phyloP scores from a whole-genome alignment of 2,888 invertebrate genomes.

The Drosophila cognata region DNA sequence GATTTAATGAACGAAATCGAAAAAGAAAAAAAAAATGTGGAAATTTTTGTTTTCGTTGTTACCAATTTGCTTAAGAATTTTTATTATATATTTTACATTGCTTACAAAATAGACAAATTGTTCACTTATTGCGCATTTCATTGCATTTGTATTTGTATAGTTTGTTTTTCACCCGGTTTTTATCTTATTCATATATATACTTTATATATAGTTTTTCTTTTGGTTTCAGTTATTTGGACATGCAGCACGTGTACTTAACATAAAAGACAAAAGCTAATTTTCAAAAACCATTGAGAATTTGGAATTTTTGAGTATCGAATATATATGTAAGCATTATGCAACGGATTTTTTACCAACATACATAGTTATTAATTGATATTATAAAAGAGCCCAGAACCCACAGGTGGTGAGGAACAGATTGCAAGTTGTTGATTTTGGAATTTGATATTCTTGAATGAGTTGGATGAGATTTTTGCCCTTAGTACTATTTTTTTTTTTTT shows the following conservation, averaged over 20 bases:
- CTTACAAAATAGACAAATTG: constrained; percentile 16
- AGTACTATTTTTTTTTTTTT: neutral
- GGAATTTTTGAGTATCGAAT: constrained; percentile 4
- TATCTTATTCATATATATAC: constrained; percentile 1
- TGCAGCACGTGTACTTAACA: constrained; percentile 59
- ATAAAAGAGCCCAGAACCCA: constrained; percentile 39
- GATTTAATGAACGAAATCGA: constrained; percentile 24
- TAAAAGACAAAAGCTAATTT: constrained; percentile 41
- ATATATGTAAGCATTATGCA: constrained; percentile 23
- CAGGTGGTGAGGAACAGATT: constrained; percentile 37
- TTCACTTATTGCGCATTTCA: constrained; percentile 39
- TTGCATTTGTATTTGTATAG: constrained; percentile 45
- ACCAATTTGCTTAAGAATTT: constrained; percentile 18
- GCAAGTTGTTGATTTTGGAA: constrained; percentile 22
- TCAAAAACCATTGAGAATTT: constrained; percentile 24
- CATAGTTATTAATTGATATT: constrained; percentile 9
- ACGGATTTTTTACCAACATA: constrained; percentile 32
- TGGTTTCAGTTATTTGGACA: constrained; percentile 47
- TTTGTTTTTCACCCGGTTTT: neutral
- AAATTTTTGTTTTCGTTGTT: constrained; percentile 41
- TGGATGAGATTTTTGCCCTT: constrained; percentile 30
- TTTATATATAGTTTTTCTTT: constrained; percentile 10
- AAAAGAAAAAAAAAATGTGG: constrained; percentile 43
- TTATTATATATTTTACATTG: constrained; percentile 1
- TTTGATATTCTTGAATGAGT: constrained; percentile 34